These are phyloP conservation scores for Brachionus paranguensis DNA, from an alignment of 1,140 invertebrate species.

Conservation along the genomic window DNA sequence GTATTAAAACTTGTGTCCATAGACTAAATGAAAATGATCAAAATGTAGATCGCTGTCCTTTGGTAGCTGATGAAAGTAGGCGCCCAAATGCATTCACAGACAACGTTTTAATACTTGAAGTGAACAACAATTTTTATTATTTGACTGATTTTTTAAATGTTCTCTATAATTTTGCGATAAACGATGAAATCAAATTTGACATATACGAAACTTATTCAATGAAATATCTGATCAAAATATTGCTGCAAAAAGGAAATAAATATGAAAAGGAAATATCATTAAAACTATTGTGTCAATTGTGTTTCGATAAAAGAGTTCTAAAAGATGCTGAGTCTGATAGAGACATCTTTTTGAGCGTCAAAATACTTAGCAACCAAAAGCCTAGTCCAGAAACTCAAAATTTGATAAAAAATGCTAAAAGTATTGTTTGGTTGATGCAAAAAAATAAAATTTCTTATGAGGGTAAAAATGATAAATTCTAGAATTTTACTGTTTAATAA, in stretches of 20 bases:
- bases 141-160: conserved; percentile 23
- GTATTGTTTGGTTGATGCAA: conserved; percentile 3
- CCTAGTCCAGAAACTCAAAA: not conserved
- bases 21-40: conserved; percentile 6
- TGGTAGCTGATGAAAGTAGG: not conserved
- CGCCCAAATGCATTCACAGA: not conserved
- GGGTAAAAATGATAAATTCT: not conserved
- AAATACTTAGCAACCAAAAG: not conserved
- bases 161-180: conserved; percentile 6
- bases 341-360: not conserved
- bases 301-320: not conserved
- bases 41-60: not conserved
- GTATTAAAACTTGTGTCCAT: not conserved
- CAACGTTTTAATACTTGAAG: not conserved
- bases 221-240: not conserved
- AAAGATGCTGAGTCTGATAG: not conserved
- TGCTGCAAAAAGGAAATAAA: not conserved
- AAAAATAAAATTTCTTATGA: not conserved
- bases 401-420: not conserved
- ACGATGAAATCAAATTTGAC: conserved; percentile 2
- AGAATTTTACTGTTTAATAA: not conserved
- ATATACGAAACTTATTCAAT: conserved; percentile 1
- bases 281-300: conserved; percentile 22
- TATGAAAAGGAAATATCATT: not conserved
- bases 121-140: conserved; percentile 10